phyloP scores from a whole-genome alignment of 2,113 vertebrate genomes.

The Chaetodon auriga region DNA sequence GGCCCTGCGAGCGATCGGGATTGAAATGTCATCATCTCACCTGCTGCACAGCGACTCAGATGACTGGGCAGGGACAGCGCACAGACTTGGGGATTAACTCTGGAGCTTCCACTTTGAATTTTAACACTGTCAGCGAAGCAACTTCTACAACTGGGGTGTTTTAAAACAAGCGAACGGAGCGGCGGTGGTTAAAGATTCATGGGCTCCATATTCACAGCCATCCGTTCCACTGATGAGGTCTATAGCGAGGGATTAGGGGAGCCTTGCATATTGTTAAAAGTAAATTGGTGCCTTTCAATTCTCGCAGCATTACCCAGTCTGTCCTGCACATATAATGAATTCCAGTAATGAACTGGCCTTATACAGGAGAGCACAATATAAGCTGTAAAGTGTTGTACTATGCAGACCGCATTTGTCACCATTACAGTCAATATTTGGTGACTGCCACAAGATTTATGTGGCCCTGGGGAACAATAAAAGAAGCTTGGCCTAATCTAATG shows the following conservation, averaged over 20 bases:
- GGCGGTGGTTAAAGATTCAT: conserved; percentile 68
- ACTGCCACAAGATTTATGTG: conserved; percentile 71
- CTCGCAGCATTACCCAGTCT: conserved; percentile 54
- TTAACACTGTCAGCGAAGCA: conserved; percentile 54
- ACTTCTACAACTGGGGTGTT: conserved; percentile 38
- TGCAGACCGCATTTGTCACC: conserved; percentile 72
- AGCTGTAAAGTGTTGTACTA: conserved; percentile 67
- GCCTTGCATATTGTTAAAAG: conserved; percentile 72
- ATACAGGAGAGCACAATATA: conserved; percentile 48
- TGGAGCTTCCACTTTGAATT: conserved; percentile 39
- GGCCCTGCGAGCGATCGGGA: background rate
- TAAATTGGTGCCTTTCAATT: conserved; percentile 76
- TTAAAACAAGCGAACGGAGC: conserved; percentile 54
- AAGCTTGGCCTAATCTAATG: conserved; percentile 65
- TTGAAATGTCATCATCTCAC: conserved; percentile 27
- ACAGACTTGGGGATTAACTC: conserved; percentile 44
- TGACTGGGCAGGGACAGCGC: conserved; percentile 38
- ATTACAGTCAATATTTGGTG: conserved; percentile 77
- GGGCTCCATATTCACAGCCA: conserved; percentile 51
- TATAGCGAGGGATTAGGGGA: conserved; percentile 62
- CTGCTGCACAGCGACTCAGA: conserved; percentile 46
- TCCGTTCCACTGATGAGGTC: conserved; percentile 67
- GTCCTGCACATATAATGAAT: conserved; percentile 70
- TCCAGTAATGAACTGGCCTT: conserved; percentile 70
- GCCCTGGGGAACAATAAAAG: conserved; percentile 65